Evolutionary conservation across 2,888 invertebrate genomes (phyloP).

Genomic region (Cotesia congregata): DNA sequence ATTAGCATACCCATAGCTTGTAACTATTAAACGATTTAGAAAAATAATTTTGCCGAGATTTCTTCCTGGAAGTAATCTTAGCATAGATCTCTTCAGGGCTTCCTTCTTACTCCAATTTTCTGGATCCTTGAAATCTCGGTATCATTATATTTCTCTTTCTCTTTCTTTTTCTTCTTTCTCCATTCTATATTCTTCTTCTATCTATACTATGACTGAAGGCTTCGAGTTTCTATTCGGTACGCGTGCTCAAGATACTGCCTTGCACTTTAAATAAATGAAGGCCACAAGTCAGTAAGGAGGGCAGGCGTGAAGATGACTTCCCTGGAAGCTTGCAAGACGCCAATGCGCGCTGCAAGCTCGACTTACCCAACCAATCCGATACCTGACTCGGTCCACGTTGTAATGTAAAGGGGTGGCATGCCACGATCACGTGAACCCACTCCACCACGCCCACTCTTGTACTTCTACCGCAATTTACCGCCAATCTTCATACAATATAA

Average conservation of each 20-base stretch:
- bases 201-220: constrained; percentile 3
- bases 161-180: neutral
- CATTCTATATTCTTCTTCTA: neutral
- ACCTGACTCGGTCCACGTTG: constrained; percentile 35
- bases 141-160: neutral
- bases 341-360: constrained; percentile 48
- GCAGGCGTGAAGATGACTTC: constrained; percentile 35
- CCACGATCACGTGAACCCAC: constrained; percentile 43
- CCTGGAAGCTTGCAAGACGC: constrained; percentile 39
- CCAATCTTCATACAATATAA: constrained; percentile 11
- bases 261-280: constrained; percentile 42
- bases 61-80: neutral
- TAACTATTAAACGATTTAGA: neutral
- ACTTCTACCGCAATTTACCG: constrained; percentile 32
- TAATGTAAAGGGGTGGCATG: constrained; percentile 47
- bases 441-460: constrained; percentile 46
- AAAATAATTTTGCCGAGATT: neutral
- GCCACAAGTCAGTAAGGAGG: constrained; percentile 32
- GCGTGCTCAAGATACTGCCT: constrained; percentile 27
- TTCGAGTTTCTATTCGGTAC: constrained; percentile 26
- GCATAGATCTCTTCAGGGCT: neutral
- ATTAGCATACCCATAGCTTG: neutral
- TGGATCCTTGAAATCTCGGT: neutral
- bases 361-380: constrained; percentile 42
- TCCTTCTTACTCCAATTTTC: neutral